Conservation (phyloP, 2,888 invertebrate genomes). For the Dryocosmus kuriphilus region DNA sequence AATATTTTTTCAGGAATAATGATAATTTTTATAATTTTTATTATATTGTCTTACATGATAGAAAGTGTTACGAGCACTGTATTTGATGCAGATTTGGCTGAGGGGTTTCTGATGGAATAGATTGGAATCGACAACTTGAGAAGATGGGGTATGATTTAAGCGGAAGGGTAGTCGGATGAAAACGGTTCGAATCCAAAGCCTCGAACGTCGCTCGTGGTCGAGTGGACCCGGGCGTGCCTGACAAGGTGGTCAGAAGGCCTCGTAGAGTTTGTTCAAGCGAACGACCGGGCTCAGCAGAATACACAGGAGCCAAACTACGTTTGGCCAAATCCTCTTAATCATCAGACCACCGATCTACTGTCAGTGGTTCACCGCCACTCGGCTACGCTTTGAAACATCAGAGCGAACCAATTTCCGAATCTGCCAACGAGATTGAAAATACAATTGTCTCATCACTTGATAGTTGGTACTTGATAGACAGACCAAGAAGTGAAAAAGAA, state of each 20-base stretch:
- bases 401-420: constrained; percentile 45
- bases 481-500: background rate
- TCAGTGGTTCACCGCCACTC: constrained; percentile 56
- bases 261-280: constrained; percentile 65
- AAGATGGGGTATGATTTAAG: constrained; percentile 46
- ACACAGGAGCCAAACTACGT: constrained; percentile 54
- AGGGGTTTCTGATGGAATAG: background rate
- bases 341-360: constrained; percentile 46
- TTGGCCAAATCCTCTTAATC: constrained; percentile 45
- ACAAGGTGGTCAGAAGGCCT: constrained; percentile 66
- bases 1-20: background rate
- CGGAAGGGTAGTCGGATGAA: constrained; percentile 55
- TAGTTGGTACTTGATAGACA: background rate
- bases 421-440: constrained; percentile 39
- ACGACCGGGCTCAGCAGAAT: constrained; percentile 61
- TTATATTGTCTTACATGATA: background rate
- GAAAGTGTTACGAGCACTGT: background rate
- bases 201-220: constrained; percentile 53
- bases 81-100: background rate
- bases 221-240: constrained; percentile 62
- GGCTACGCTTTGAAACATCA: constrained; percentile 51
- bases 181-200: constrained; percentile 59
- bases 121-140: background rate
- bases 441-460: constrained; percentile 1
- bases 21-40: background rate